Evolutionary conservation across 53 echinoderm and acorn worm species (phyloP).

Genomic region (Antedon mediterranea): DNA sequence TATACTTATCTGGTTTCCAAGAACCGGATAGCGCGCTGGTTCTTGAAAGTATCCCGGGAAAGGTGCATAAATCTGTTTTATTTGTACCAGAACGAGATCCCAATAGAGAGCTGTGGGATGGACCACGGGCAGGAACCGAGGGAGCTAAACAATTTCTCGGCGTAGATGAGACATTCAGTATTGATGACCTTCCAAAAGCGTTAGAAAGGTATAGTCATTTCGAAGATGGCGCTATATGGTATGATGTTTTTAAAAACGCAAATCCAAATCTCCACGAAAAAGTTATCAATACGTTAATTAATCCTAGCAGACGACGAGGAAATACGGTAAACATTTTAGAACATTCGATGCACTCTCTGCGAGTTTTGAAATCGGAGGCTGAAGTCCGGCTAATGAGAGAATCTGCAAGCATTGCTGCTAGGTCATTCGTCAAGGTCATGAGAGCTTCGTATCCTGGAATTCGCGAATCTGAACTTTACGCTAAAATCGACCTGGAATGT

Average conservation of each 20-base stretch:
- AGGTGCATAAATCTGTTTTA: constrained; percentile 59
- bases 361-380: constrained; percentile 71
- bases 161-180: constrained; percentile 54
- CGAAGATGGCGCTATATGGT: constrained; percentile 60
- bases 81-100: constrained; percentile 81
- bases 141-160: constrained; percentile 78
- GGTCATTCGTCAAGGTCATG: constrained; percentile 71
- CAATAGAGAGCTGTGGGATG: constrained; percentile 90
- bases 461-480: constrained; percentile 66
- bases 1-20: constrained; percentile 89
- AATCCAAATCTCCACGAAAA: constrained; percentile 52
- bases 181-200: constrained; percentile 39
- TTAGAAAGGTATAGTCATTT: constrained; percentile 29
- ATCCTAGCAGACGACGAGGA: constrained; percentile 59
- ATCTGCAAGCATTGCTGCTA: constrained; percentile 61
- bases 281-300: constrained; percentile 44
- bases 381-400: constrained; percentile 51
- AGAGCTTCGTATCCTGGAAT: constrained; percentile 56
- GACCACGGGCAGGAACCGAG: constrained; percentile 67
- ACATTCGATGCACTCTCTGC: constrained; percentile 49
- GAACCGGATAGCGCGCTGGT: constrained; percentile 85
- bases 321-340: constrained; percentile 73
- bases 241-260: constrained; percentile 61
- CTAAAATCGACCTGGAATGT: constrained; percentile 66
- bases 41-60: constrained; percentile 53